Percentiles rank a stretch among this genome's conserved stretches.
phyloP scores from a whole-genome alignment of 2,113 vertebrate species.

The Barnardius zonarius region DNA sequence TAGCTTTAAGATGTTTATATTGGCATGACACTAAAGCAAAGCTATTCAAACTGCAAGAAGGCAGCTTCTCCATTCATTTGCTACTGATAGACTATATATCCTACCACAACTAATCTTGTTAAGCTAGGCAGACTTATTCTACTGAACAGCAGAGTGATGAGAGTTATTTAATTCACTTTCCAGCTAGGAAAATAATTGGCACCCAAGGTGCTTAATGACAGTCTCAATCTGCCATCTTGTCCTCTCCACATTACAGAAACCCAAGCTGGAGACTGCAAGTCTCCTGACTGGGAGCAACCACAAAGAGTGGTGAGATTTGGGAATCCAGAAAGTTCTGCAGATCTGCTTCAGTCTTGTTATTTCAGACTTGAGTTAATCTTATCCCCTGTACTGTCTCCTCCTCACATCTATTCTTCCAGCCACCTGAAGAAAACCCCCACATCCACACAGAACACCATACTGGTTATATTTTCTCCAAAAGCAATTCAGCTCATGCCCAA shows the following conservation, averaged over 20 bases:
- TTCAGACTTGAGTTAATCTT: neutral
- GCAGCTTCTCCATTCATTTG: neutral
- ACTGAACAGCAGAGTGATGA: rapidly evolving
- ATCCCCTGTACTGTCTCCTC: neutral
- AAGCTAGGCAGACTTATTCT: neutral
- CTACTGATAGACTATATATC: neutral
- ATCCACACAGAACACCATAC: neutral
- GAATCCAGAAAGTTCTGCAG: neutral
- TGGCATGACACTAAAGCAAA: neutral
- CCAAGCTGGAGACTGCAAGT: neutral
- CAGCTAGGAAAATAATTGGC: neutral
- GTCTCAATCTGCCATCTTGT: neutral
- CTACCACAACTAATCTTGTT: neutral
- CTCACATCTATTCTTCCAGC: neutral
- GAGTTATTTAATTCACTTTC: neutral
- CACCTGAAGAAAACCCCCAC: neutral
- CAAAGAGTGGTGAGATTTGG: neutral
- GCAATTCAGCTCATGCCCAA: neutral
- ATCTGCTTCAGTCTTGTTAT: neutral
- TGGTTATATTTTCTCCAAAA: neutral
- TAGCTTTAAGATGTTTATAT: neutral
- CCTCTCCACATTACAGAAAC: neutral
- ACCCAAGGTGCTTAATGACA: neutral
- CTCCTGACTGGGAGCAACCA: neutral
- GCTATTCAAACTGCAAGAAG: neutral